Conservation (phyloP, 2,797 vertebrate species). For the Capromys pilorides region DNA sequence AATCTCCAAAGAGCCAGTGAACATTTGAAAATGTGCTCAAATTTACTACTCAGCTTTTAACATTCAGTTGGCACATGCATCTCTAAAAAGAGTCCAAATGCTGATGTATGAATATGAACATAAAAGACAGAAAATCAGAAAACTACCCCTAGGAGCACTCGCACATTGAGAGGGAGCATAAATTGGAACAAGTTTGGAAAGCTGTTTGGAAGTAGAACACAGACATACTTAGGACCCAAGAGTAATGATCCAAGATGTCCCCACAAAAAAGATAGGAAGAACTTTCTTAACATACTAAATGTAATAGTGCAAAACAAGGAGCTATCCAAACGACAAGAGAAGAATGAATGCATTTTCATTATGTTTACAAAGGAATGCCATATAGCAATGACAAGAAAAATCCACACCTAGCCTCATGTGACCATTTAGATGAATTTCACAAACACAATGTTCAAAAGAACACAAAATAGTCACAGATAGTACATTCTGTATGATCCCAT, state of each 20-base stretch:
- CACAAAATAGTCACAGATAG: not conserved
- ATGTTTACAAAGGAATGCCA: not conserved
- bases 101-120: not conserved
- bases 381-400: not conserved
- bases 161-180: not conserved
- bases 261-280: not conserved
- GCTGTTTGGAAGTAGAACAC: not conserved
- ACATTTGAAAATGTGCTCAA: not conserved
- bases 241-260: not conserved
- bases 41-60: not conserved
- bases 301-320: not conserved
- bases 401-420: not conserved
- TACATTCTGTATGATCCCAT: not conserved
- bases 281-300: not conserved
- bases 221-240: not conserved
- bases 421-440: not conserved
- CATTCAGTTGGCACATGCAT: not conserved
- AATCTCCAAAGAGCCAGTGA: not conserved
- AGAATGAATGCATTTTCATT: not conserved
- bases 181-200: not conserved
- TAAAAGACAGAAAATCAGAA: not conserved
- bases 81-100: not conserved
- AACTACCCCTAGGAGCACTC: not conserved
- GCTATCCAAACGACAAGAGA: not conserved
- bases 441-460: not conserved